Conservation (phyloP, 2,797 vertebrate species). For the Centropyge bicolor region DNA sequence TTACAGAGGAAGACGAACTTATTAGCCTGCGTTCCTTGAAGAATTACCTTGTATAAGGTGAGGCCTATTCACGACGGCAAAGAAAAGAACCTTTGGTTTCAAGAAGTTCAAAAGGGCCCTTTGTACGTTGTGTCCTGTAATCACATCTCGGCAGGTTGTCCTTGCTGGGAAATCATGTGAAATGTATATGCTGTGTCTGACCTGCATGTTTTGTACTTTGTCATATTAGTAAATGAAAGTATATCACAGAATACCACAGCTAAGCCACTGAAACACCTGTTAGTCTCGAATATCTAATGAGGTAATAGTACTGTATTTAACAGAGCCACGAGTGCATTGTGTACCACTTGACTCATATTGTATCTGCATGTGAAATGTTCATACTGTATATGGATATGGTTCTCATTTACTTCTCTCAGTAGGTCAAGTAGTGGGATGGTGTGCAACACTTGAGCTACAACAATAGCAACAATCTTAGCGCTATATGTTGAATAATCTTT, state of each 20-base stretch:
- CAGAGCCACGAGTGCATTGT: slow-evolving; percentile 40
- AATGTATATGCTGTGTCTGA: slow-evolving; percentile 29
- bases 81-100: slow-evolving; percentile 42
- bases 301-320: slow-evolving; percentile 61
- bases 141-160: slow-evolving; percentile 45
- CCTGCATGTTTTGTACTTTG: slow-evolving; percentile 42
- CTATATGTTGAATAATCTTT: slow-evolving; percentile 33
- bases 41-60: slow-evolving; percentile 44
- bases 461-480: slow-evolving; percentile 44
- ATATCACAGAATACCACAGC: slow-evolving; percentile 32
- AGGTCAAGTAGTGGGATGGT: slow-evolving; percentile 30
- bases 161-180: slow-evolving; percentile 24
- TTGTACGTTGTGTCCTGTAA: slow-evolving; percentile 43
- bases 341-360: slow-evolving; percentile 42
- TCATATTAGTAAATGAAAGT: slow-evolving; percentile 28
- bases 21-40: slow-evolving; percentile 59
- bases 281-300: slow-evolving; percentile 40
- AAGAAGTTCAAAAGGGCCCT: slow-evolving; percentile 32
- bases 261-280: slow-evolving; percentile 34
- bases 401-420: slow-evolving; percentile 69
- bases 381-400: slow-evolving; percentile 66
- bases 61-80: slow-evolving; percentile 35
- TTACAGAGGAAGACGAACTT: slow-evolving; percentile 50
- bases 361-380: slow-evolving; percentile 54
- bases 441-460: slow-evolving; percentile 50